Evolutionary conservation across 2,113 vertebrate genomes (phyloP).

Genomic region (Anoplopoma fimbria): DNA sequence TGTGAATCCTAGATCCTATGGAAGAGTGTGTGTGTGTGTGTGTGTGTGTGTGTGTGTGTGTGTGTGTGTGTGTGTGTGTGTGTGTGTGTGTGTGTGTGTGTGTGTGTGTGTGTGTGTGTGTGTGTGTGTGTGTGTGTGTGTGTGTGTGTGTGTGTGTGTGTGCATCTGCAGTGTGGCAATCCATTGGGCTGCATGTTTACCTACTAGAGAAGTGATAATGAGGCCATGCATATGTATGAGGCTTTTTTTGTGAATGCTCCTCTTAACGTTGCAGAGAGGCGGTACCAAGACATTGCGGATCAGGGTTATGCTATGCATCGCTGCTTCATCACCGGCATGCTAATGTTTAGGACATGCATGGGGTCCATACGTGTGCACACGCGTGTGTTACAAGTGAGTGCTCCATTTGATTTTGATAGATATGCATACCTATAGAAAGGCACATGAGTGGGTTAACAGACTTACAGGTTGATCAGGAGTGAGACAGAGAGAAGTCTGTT

Average conservation of each 20-base stretch:
- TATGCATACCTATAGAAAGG: slow-evolving; percentile 5
- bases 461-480: slow-evolving; percentile 21
- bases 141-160: not conserved
- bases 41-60: not conserved
- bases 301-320: slow-evolving; percentile 3
- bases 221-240: slow-evolving; percentile 62
- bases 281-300: slow-evolving; percentile 43
- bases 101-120: not conserved
- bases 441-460: slow-evolving; percentile 35
- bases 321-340: slow-evolving; percentile 23
- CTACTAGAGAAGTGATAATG: slow-evolving; percentile 55
- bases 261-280: slow-evolving; percentile 58
- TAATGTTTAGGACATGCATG: slow-evolving; percentile 1
- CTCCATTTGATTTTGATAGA: slow-evolving; percentile 24
- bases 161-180: slow-evolving; percentile 25
- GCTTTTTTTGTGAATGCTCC: slow-evolving; percentile 19
- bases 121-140: not conserved
- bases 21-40: not conserved
- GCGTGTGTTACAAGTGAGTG: slow-evolving; percentile 5
- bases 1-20: not conserved
- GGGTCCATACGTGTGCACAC: slow-evolving; percentile 8
- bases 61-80: not conserved
- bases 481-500: not conserved
- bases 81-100: not conserved
- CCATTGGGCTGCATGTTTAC: slow-evolving; percentile 53